A percentile compares a stretch with the other conserved stretches of the same genome.
phyloP scores from a whole-genome alignment of 2,888 invertebrate genomes.

The Pachymerium ferrugineum region DNA sequence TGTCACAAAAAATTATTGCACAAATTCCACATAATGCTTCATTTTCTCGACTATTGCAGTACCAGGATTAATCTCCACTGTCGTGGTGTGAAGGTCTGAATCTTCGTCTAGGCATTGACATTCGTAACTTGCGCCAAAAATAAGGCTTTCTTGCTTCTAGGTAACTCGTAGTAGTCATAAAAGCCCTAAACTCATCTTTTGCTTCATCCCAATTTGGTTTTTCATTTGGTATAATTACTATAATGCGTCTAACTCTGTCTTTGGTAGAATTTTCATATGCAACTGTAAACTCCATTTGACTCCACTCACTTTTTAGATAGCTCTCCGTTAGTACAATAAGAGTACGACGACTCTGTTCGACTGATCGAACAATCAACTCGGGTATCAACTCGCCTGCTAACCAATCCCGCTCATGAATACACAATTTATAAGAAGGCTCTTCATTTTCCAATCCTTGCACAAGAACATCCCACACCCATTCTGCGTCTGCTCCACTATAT shows the following conservation, averaged over 20 bases:
- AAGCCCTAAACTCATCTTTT: background rate
- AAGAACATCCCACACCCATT: background rate
- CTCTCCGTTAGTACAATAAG: background rate
- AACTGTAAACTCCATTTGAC: background rate
- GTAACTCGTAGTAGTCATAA: background rate
- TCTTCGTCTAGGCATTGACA: background rate
- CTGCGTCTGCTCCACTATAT: background rate
- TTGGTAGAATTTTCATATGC: background rate
- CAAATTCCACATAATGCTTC: no score
- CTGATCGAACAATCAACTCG: background rate
- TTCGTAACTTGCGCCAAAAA: background rate
- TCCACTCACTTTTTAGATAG: background rate
- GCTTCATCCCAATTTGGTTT: background rate
- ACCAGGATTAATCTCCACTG: no score
- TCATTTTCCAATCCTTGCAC: background rate
- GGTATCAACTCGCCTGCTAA: background rate
- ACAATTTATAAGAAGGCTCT: background rate
- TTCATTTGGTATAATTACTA: background rate
- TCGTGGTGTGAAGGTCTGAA: no score
- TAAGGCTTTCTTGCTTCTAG: background rate
- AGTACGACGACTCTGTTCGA: background rate
- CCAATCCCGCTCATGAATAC: background rate
- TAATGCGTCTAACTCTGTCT: background rate
- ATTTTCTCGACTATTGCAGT: no score
- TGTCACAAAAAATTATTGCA: no score